Base-by-base conservation (phyloP, 92 coral and sea anemone species). In the Paramuricea clavata region DNA sequence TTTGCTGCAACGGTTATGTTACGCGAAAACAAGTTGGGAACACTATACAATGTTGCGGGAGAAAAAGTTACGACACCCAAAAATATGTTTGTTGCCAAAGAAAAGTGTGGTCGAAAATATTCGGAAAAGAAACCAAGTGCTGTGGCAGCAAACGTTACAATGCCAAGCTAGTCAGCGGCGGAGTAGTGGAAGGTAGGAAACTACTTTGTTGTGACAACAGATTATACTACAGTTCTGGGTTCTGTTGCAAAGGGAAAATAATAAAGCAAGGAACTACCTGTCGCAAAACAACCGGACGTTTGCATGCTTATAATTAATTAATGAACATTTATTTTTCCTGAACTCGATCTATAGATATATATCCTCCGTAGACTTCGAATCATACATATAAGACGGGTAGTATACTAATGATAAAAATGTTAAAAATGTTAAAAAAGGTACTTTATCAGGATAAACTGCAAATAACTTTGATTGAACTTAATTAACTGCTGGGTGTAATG, bases 131-230 rank as follows among this genome's bases (percentile, higher is more conserved):
- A 6, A 86, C 90, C 30, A 79, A 36, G 43, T 87, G 87, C 44
- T 87, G 90, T 49, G 90, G 87, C 23, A 42, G 42, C 26, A 68
- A 65, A 54, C 78, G 90, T 17, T 81, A 43, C 78, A 81, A 81
- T 27, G 13, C 54, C 25, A 61, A 39, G 42, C 8, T 47, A 15
- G 19, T 4, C 62, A 54, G 19, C 13, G 13, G 54, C 13, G 13
- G 10, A 12, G 13, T 47, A 47, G 10, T 15, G 13, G 16, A 17
- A 47, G 10, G 54, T 47, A 47, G 54, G 19, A 47, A 47, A 47
- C 19, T 47, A 21, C 26, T 54, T 21, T 54, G 62, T 21, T 54
- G 62, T 54, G 23, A 23, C 62, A 9, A 21, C 3, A 54, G 27
- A 21, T 17, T 54, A 13, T 54, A 54, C 62, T 21, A 21, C 62